phyloP scores from a whole-genome alignment of 1,140 invertebrate genomes.

The Contarinia nasturtii region DNA sequence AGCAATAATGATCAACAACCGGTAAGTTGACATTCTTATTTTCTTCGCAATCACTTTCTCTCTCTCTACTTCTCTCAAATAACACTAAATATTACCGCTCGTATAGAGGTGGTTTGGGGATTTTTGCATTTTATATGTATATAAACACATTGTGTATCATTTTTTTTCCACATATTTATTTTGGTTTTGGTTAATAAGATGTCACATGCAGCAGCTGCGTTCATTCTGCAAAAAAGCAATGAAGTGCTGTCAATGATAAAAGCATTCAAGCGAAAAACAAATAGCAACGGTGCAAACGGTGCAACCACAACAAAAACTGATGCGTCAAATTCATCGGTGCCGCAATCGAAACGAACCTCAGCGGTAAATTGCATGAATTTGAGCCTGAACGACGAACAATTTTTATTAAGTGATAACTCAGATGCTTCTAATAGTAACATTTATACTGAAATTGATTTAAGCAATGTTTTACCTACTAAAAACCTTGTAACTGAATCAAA shows the following conservation, averaged over 20 bases:
- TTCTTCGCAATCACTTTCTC: constrained; percentile 1
- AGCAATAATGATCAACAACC: constrained; percentile 17
- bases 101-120: background rate
- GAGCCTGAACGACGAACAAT: background rate
- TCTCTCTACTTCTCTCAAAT: no score
- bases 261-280: constrained; percentile 16
- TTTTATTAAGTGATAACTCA: background rate
- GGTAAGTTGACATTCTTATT: constrained; percentile 15
- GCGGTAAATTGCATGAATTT: constrained; percentile 3
- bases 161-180: background rate
- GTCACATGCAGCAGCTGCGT: background rate
- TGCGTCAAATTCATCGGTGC: constrained; percentile 10
- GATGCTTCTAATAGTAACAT: constrained; percentile 14
- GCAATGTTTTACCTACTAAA: background rate
- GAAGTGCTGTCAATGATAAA: constrained; percentile 18
- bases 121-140: no score
- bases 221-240: constrained; percentile 9
- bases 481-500: constrained; percentile 5
- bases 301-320: constrained; percentile 2
- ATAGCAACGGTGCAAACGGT: constrained; percentile 1
- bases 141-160: background rate
- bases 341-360: constrained; percentile 9
- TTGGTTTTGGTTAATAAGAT: background rate
- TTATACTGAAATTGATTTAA: constrained; percentile 17
- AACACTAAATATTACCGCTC: background rate